Evolutionary conservation across 2,888 invertebrate genomes (phyloP).

Genomic region (Octonoba sinensis): DNA sequence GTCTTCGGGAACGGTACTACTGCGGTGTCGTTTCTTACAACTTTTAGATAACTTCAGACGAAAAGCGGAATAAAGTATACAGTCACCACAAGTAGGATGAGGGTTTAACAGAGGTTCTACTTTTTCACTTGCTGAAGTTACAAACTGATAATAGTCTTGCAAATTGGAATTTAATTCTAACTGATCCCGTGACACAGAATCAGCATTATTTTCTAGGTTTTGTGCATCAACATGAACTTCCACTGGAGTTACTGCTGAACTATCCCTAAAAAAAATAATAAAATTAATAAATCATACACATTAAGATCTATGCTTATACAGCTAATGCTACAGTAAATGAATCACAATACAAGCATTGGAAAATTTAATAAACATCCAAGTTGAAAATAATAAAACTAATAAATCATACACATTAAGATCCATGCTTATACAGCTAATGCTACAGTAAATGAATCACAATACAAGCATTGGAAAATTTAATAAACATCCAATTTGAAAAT

Average conservation of each 20-base stretch:
- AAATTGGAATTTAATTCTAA: conserved; percentile 32
- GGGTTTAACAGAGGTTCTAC: conserved; percentile 28
- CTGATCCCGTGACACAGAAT: conserved; percentile 41
- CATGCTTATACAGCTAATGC: no score
- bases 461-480: no score
- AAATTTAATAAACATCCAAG: no score
- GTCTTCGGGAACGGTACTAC: conserved; percentile 39
- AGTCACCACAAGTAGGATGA: conserved; percentile 26
- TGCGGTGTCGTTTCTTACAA: conserved; percentile 45
- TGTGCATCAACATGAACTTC: conserved; percentile 65
- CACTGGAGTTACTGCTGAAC: conserved; percentile 61
- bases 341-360: no score
- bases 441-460: no score
- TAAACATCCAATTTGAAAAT: no score
- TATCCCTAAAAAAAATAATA: conserved; percentile 26
- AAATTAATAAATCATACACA: neutral
- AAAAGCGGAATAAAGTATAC: conserved; percentile 29
- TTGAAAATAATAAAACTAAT: neutral
- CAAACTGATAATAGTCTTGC: conserved; percentile 46
- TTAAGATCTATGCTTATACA: no score
- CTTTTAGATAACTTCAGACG: conserved; percentile 41
- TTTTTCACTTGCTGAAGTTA: conserved; percentile 29
- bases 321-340: no score
- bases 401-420: no score
- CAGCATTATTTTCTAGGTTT: conserved; percentile 26